Percentiles rank a stretch among this genome's conserved stretches.
Conservation (phyloP, 2,888 invertebrate genomes). For the Aleiodes alternator region DNA sequence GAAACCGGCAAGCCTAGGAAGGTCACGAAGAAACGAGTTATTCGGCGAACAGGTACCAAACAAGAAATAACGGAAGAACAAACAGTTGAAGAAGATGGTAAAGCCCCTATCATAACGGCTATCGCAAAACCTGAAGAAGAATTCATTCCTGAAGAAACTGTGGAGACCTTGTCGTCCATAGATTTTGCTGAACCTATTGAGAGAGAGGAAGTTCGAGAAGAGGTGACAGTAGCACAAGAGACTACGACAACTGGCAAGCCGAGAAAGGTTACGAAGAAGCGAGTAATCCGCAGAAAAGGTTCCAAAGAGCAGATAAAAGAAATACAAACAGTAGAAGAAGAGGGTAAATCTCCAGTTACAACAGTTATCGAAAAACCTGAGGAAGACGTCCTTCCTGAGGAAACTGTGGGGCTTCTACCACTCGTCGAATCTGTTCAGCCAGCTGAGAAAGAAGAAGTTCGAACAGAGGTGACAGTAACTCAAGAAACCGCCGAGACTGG, state of each 20-base stretch:
- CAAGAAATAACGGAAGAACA: constrained; percentile 64
- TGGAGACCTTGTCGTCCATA: constrained; percentile 27
- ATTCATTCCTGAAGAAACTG: constrained; percentile 52
- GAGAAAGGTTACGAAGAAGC: constrained; percentile 58
- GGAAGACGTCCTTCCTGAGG: constrained; percentile 54
- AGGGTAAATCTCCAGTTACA: constrained; percentile 74
- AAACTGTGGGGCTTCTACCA: constrained; percentile 61
- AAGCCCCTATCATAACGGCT: constrained; percentile 73
- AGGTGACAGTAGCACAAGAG: constrained; percentile 52
- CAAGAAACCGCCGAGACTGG: constrained; percentile 67
- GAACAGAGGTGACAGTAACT: constrained; percentile 62
- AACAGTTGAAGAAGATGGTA: constrained; percentile 76
- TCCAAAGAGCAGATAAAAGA: constrained; percentile 57
- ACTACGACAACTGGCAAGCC: constrained; percentile 59
- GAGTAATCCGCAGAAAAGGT: constrained; percentile 68
- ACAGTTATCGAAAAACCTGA: constrained; percentile 70
- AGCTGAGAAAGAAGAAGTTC: constrained; percentile 60
- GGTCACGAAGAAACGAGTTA: constrained; percentile 73
- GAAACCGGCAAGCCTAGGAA: constrained; percentile 68
- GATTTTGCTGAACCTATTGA: constrained; percentile 65
- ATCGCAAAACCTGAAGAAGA: constrained; percentile 64
- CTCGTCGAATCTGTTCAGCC: constrained; percentile 59
- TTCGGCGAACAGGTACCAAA: constrained; percentile 69
- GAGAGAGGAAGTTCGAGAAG: constrained; percentile 64
- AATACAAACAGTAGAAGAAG: constrained; percentile 65